Evolutionary conservation across 2,113 vertebrate species (phyloP).

Genomic region (Brachyhypopomus gauderio): DNA sequence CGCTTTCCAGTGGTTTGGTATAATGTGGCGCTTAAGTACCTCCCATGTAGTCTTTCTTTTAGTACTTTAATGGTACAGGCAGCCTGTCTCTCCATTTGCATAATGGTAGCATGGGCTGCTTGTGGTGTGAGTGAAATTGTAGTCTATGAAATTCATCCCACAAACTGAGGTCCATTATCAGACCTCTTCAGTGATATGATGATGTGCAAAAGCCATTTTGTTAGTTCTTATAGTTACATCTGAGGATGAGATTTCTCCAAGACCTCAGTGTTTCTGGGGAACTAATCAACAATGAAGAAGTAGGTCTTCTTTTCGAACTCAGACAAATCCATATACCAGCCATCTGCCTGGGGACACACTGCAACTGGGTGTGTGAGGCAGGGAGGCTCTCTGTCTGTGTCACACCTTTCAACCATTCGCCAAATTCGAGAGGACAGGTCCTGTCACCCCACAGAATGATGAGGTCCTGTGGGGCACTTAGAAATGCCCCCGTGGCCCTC

Average conservation of each 20-base stretch:
- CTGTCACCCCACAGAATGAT: constrained; percentile 24
- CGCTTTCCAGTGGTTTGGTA: not conserved
- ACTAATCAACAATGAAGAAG: constrained; percentile 44
- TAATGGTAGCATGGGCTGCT: constrained; percentile 19
- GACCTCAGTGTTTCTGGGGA: constrained; percentile 40
- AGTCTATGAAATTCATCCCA: not conserved
- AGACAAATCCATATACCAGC: constrained; percentile 32
- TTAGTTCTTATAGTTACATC: constrained; percentile 12
- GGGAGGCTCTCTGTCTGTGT: not conserved
- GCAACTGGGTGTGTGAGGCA: constrained; percentile 16
- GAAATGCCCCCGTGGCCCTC: constrained; percentile 26
- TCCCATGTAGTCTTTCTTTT: not conserved
- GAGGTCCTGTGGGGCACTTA: constrained; percentile 26
- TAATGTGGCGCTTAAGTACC: not conserved
- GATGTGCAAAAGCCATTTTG: constrained; percentile 16
- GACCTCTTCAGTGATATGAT: constrained; percentile 26
- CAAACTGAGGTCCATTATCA: constrained; percentile 33
- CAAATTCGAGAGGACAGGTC: not conserved
- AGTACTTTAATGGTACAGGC: not conserved
- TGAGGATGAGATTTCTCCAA: not conserved
- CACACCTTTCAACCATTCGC: not conserved
- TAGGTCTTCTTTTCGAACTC: constrained; percentile 35
- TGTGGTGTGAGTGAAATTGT: constrained; percentile 14
- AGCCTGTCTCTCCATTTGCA: not conserved
- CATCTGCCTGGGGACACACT: constrained; percentile 20